phyloP scores from a whole-genome alignment of 2,797 vertebrate species.

The Characodon lateralis region DNA sequence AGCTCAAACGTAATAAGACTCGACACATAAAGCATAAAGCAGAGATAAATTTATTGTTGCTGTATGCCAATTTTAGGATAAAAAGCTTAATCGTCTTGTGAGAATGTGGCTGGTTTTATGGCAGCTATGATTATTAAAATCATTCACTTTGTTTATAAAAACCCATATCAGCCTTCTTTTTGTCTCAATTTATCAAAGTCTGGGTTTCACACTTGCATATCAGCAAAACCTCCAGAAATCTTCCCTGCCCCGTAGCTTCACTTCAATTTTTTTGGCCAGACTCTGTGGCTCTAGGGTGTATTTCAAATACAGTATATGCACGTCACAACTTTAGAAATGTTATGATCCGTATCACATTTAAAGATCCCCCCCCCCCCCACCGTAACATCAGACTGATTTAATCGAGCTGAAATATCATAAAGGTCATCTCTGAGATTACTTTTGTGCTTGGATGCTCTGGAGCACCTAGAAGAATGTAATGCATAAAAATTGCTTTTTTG shows the following conservation, averaged over 20 bases:
- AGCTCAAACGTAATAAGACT: conserved; percentile 57
- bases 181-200: conserved; percentile 27
- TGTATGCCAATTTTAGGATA: conserved; percentile 55
- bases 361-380: conserved; percentile 21
- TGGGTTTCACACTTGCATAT: conserved; percentile 38
- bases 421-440: conserved; percentile 65
- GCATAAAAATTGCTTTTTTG: conserved; percentile 50
- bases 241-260: conserved; percentile 27
- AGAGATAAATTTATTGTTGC: conserved; percentile 56
- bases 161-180: conserved; percentile 47
- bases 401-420: conserved; percentile 63
- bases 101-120: conserved; percentile 58
- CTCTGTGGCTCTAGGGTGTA: conserved; percentile 23
- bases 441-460: conserved; percentile 56
- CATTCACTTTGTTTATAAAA: conserved; percentile 52
- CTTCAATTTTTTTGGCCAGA: conserved; percentile 27
- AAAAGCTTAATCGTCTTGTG: conserved; percentile 42
- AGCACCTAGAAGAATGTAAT: conserved; percentile 46
- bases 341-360: conserved; percentile 57
- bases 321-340: conserved; percentile 39
- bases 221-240: conserved; percentile 55
- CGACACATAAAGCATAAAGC: conserved; percentile 49
- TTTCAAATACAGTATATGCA: conserved; percentile 33
- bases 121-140: conserved; percentile 70
- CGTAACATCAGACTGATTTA: conserved; percentile 48